Conservation (phyloP, 2,888 invertebrate species). For the Antheraea assamensis region DNA sequence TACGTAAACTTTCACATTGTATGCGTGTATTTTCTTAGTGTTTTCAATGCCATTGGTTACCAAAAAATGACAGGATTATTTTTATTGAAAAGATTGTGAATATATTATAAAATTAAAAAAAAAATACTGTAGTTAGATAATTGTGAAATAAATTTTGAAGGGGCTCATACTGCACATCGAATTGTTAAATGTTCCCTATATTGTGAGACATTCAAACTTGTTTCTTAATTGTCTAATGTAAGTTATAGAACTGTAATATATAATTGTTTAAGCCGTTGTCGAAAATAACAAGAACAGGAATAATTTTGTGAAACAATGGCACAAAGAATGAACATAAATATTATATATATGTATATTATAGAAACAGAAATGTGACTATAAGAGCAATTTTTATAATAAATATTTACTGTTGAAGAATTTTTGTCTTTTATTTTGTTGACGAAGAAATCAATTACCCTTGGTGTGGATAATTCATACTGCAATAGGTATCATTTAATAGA, state of each 20-base stretch:
- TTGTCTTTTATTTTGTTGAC: slow-evolving; percentile 59
- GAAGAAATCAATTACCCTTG: background rate
- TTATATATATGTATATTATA: slow-evolving; percentile 80
- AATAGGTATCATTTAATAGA: background rate
- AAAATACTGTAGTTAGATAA: slow-evolving; percentile 72
- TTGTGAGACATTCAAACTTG: slow-evolving; percentile 68
- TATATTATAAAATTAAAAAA: slow-evolving; percentile 60
- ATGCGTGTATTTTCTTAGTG: slow-evolving; percentile 70
- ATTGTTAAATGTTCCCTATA: slow-evolving; percentile 77
- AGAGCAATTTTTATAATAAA: slow-evolving; percentile 83
- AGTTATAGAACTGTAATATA: slow-evolving; percentile 79
- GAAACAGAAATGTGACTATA: slow-evolving; percentile 82
- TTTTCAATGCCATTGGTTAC: slow-evolving; percentile 81
- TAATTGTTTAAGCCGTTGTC: slow-evolving; percentile 81
- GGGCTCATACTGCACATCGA: slow-evolving; percentile 73
- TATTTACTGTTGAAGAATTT: slow-evolving; percentile 81
- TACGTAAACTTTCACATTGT: slow-evolving; percentile 73
- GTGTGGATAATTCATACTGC: background rate
- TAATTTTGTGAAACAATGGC: slow-evolving; percentile 82
- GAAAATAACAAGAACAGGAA: slow-evolving; percentile 81
- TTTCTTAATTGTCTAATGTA: slow-evolving; percentile 74
- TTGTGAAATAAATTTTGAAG: slow-evolving; percentile 67
- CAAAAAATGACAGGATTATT: slow-evolving; percentile 82
- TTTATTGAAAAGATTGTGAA: slow-evolving; percentile 76
- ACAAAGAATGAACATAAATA: slow-evolving; percentile 82